A percentile compares a stretch with the other conserved stretches of the same genome.
Evolutionary conservation across 1,140 invertebrate species (phyloP).

Genomic region (Brachionus sp.): DNA sequence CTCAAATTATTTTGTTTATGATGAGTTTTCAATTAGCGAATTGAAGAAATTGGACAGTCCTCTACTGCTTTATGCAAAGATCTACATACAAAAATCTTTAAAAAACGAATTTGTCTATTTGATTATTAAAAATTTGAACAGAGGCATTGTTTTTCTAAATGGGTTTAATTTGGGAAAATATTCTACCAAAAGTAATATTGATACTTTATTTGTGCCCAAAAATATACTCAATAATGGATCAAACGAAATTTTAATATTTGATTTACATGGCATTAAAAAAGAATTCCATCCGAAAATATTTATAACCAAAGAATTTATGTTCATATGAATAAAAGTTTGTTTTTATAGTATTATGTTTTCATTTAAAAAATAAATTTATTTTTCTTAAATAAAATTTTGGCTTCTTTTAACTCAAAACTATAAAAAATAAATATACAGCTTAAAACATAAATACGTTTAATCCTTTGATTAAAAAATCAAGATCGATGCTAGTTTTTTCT

Average conservation of each 20-base stretch:
- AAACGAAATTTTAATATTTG: slow-evolving; percentile 59
- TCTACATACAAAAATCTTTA: not conserved
- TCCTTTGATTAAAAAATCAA: too few species aligned
- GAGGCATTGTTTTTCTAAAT: slow-evolving; percentile 67
- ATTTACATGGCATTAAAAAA: not conserved
- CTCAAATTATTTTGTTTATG: not conserved
- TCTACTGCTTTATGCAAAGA: not conserved
- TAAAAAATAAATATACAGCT: too few species aligned
- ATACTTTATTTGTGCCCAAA: slow-evolving; percentile 65
- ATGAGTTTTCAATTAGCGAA: not conserved
- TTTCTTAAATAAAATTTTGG: not conserved
- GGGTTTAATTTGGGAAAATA: slow-evolving; percentile 67
- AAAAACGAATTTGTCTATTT: slow-evolving; percentile 12
- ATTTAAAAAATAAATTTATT: not conserved
- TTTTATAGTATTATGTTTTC: not conserved
- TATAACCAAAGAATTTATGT: not conserved
- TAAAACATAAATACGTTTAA: too few species aligned
- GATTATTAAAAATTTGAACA: slow-evolving; percentile 53
- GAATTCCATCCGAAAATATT: not conserved
- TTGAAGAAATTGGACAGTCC: not conserved
- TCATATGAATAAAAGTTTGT: not conserved
- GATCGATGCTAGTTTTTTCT: too few species aligned
- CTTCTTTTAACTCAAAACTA: too few species aligned
- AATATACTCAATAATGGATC: slow-evolving; percentile 61
- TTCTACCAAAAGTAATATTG: slow-evolving; percentile 64